These are phyloP conservation scores for Phaethornis superciliosus DNA, from an alignment of 2,113 vertebrate species.

Conservation along the genomic window DNA sequence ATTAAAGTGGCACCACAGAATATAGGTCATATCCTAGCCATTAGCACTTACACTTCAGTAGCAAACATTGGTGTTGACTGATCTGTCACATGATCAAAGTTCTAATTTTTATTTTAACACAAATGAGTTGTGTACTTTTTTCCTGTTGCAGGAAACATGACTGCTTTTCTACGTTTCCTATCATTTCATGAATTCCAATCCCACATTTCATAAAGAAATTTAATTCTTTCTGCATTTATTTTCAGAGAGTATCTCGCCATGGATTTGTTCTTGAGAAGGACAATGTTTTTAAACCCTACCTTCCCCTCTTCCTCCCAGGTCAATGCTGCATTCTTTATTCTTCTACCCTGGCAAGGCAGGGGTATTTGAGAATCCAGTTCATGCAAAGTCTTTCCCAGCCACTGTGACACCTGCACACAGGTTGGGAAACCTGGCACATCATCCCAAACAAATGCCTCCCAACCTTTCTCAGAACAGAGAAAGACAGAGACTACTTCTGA, in stretches of 20 bases:
- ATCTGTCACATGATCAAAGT: constrained; percentile 20
- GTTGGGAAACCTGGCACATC: not conserved
- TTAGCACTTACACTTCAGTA: constrained; percentile 34
- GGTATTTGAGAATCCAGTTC: not conserved
- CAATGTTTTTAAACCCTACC: not conserved
- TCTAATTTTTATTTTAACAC: constrained; percentile 36
- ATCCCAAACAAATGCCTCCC: not conserved
- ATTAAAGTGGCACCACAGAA: not conserved
- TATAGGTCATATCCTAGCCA: constrained; percentile 63
- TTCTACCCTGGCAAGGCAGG: not conserved
- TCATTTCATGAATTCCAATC: not conserved
- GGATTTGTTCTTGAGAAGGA: not conserved
- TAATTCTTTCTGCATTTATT: not conserved
- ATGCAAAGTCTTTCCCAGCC: not conserved
- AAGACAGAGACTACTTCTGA: not conserved
- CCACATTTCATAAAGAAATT: not conserved
- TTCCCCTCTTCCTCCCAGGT: not conserved
- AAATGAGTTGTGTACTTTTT: not conserved
- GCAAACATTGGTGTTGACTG: constrained; percentile 47
- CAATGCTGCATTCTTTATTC: not conserved
- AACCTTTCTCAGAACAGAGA: not conserved
- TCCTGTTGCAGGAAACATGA: not conserved
- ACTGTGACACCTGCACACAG: not conserved
- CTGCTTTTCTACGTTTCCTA: not conserved
- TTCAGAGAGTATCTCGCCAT: not conserved